Conservation (phyloP, 2,888 invertebrate species). For the Agonopterix subpropinquella region DNA sequence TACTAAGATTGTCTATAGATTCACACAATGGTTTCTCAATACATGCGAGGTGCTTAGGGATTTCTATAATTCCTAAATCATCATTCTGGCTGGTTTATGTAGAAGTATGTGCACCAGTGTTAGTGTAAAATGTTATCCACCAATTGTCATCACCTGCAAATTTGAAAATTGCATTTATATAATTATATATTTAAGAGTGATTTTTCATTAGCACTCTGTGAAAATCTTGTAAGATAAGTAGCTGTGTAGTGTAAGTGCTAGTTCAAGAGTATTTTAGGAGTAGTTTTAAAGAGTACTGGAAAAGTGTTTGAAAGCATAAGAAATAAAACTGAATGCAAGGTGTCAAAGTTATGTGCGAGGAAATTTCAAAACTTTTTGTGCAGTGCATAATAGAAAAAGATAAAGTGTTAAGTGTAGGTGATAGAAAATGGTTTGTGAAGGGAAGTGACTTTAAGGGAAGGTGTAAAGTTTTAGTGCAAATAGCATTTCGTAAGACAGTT, state of each 20-base stretch:
- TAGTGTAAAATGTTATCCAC: slow-evolving; percentile 31
- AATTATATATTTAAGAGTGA: slow-evolving; percentile 18
- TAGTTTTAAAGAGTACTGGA: slow-evolving; percentile 28
- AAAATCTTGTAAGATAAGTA: slow-evolving; percentile 34
- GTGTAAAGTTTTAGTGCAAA: not conserved
- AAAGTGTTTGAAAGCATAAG: slow-evolving; percentile 31
- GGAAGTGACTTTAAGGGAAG: slow-evolving; percentile 11
- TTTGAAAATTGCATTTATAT: slow-evolving; percentile 22
- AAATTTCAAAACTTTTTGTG: slow-evolving; percentile 53
- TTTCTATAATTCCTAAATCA: slow-evolving; percentile 39
- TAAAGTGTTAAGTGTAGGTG: slow-evolving; percentile 33
- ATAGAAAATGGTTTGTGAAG: slow-evolving; percentile 51
- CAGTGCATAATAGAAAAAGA: slow-evolving; percentile 67
- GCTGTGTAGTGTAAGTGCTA: slow-evolving; percentile 52
- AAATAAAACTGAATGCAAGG: slow-evolving; percentile 49
- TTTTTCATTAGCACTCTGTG: slow-evolving; percentile 22
- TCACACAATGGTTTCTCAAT: slow-evolving; percentile 34
- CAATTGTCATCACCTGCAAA: slow-evolving; percentile 36
- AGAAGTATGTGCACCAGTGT: slow-evolving; percentile 72
- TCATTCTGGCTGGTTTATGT: slow-evolving; percentile 71
- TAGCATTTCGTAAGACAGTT: not conserved
- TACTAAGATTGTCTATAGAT: slow-evolving; percentile 13
- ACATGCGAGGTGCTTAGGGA: slow-evolving; percentile 63
- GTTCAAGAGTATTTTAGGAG: slow-evolving; percentile 33
- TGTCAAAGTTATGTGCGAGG: slow-evolving; percentile 34